Evolutionary conservation across 2,113 vertebrate species (phyloP).

Genomic region (Pungitius pungitius): DNA sequence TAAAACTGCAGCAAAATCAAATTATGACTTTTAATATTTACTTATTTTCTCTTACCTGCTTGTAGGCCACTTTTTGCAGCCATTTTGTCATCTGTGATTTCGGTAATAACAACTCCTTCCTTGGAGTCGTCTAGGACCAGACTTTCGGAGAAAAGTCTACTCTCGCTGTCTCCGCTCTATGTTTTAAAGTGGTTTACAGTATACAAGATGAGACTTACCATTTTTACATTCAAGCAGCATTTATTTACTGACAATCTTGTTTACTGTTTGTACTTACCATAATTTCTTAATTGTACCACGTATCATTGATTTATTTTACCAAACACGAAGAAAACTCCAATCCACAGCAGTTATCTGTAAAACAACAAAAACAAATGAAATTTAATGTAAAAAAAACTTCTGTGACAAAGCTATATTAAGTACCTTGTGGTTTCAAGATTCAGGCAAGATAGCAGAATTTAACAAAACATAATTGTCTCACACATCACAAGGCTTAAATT

Average conservation of each 20-base stretch:
- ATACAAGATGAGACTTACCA: not conserved
- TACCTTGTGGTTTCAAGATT: not conserved
- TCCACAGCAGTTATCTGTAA: slow-evolving; percentile 21
- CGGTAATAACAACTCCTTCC: slow-evolving; percentile 48
- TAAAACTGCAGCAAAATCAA: not conserved
- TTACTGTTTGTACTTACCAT: slow-evolving; percentile 54
- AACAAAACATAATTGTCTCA: not conserved
- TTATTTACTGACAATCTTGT: not conserved
- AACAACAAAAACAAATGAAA: slow-evolving; percentile 18
- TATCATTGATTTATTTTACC: slow-evolving; percentile 22
- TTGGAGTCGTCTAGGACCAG: slow-evolving; percentile 60
- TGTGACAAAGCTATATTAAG: not conserved
- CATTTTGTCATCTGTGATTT: slow-evolving; percentile 47
- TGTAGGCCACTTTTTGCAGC: slow-evolving; percentile 52
- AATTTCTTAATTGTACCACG: slow-evolving; percentile 39
- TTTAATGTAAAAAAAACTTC: not conserved
- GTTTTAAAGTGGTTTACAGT: not conserved
- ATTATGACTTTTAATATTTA: not conserved
- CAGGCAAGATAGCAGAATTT: not conserved
- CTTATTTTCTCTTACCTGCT: slow-evolving; percentile 54
- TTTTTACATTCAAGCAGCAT: not conserved
- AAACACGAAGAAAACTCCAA: slow-evolving; percentile 1
- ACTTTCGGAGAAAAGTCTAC: slow-evolving; percentile 47
- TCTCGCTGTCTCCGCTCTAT: slow-evolving; percentile 60
- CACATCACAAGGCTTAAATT: not conserved